phyloP scores from a whole-genome alignment of 1,140 invertebrate species.

The Bathynomus jamesi region DNA sequence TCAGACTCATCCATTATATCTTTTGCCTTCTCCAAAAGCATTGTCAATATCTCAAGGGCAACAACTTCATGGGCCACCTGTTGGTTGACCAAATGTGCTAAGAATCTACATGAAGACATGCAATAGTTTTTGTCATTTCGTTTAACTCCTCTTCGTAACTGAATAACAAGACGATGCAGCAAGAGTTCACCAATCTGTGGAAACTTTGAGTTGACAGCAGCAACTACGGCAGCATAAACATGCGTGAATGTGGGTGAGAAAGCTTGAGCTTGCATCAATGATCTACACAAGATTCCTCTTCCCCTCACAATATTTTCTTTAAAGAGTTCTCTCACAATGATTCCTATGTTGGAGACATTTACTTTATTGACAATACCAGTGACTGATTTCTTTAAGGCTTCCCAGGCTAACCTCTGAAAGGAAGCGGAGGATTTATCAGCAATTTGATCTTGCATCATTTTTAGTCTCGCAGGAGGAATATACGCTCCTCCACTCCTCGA shows the following conservation, averaged over 20 bases:
- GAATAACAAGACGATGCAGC: constrained; percentile 80
- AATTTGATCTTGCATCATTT: constrained; percentile 38
- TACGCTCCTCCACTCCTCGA: constrained; percentile 92
- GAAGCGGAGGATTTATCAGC: constrained; percentile 55
- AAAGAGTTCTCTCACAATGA: constrained; percentile 84
- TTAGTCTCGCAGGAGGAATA: constrained; percentile 94
- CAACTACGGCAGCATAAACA: constrained; percentile 88
- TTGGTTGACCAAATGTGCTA: constrained; percentile 97
- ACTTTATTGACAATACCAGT: constrained; percentile 98
- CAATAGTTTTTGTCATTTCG: constrained; percentile 90
- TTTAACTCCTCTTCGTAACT: constrained; percentile 86
- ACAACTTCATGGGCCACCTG: constrained; percentile 94
- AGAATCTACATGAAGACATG: constrained; percentile 81
- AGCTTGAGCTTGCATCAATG: constrained; percentile 93
- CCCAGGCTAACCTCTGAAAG: constrained; percentile 96
- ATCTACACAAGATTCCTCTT: constrained; percentile 78
- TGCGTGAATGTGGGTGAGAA: constrained; percentile 96
- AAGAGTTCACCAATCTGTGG: constrained; percentile 94
- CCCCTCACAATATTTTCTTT: constrained; percentile 94
- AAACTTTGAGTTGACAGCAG: constrained; percentile 94
- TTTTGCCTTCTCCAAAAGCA: constrained; percentile 88
- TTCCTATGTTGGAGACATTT: constrained; percentile 87
- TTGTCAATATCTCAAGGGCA: constrained; percentile 86
- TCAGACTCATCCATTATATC: constrained; percentile 57
- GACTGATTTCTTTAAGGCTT: constrained; percentile 95